Evolutionary conservation across 2,113 vertebrate genomes (phyloP).

Genomic region (Pseudorectes ferrugineus): DNA sequence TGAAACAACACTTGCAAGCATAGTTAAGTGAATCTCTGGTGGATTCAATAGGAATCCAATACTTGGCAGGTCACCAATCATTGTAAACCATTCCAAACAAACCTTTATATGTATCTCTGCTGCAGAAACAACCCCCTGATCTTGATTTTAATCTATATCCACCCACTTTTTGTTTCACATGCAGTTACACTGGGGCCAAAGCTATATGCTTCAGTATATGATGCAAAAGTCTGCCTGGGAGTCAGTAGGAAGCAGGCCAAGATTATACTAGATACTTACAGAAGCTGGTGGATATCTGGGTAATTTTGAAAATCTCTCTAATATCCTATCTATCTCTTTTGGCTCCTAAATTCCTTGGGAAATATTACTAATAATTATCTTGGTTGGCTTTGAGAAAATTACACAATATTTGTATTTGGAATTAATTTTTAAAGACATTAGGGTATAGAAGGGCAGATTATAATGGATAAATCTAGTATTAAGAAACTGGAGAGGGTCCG

Average conservation of each 20-base stretch:
- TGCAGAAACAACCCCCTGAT: not conserved
- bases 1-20: not conserved
- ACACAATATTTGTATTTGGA: not conserved
- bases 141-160: not conserved
- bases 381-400: not conserved
- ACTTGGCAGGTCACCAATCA: not conserved
- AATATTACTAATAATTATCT: not conserved
- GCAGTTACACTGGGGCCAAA: not conserved
- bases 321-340: not conserved
- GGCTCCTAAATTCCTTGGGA: not conserved
- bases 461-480: not conserved
- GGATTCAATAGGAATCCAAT: not conserved
- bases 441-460: not conserved
- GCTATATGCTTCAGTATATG: not conserved
- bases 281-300: not conserved
- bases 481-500: not conserved
- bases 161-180: not conserved
- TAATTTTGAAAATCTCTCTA: not conserved
- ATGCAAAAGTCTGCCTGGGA: not conserved
- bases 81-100: not conserved
- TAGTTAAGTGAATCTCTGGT: not conserved
- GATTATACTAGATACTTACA: not conserved
- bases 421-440: not conserved
- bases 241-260: not conserved
- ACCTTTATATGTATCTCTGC: not conserved